These are phyloP conservation scores for Pluvianellus socialis DNA, from an alignment of 2,113 vertebrate species.

Conservation along the genomic window DNA sequence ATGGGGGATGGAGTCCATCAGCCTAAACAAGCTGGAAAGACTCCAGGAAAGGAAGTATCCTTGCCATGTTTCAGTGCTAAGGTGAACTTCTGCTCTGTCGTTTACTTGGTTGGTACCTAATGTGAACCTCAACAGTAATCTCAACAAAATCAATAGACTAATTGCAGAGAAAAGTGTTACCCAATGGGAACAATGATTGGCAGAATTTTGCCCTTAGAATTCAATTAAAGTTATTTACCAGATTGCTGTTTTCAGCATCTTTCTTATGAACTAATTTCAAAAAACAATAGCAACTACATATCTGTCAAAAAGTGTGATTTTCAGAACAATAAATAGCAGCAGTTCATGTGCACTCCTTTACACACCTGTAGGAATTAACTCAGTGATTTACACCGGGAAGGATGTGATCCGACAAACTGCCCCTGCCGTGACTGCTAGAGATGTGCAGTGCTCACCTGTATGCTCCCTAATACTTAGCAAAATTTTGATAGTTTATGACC, in stretches of 20 bases:
- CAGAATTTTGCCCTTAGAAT: constrained; percentile 50
- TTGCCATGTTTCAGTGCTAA: background rate
- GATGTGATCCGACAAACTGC: background rate
- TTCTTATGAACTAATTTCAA: constrained; percentile 45
- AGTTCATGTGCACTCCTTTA: background rate
- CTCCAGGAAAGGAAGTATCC: background rate
- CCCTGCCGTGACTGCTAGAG: background rate
- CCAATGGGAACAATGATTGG: constrained; percentile 28
- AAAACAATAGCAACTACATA: constrained; percentile 31
- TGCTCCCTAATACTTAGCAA: background rate
- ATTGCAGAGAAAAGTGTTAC: background rate
- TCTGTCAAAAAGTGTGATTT: constrained; percentile 24
- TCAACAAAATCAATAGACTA: constrained; percentile 5
- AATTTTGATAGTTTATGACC: background rate
- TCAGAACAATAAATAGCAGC: background rate
- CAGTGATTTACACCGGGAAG: background rate
- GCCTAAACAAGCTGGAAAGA: background rate
- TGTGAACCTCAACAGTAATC: background rate
- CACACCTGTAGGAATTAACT: background rate
- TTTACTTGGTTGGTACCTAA: background rate
- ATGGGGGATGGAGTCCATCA: background rate
- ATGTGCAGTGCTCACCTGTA: background rate
- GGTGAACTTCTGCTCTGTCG: background rate
- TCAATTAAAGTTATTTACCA: constrained; percentile 56
- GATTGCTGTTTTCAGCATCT: constrained; percentile 36